Base-by-base conservation (phyloP, 2,113 vertebrate genomes). In the Oenanthe melanoleuca region DNA sequence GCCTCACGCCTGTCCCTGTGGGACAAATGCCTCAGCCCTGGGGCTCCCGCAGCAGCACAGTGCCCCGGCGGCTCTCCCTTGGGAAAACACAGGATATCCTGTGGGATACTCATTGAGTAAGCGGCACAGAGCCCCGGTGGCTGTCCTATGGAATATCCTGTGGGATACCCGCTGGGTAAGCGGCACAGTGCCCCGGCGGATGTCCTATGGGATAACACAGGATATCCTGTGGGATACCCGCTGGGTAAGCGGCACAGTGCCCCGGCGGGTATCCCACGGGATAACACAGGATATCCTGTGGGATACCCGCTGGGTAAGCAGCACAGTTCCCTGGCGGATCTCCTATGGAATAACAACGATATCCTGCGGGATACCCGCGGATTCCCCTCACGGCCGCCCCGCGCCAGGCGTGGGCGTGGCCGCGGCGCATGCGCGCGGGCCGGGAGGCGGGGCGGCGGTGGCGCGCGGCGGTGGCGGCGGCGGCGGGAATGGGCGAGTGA, bases 61-160 rank as follows among this genome's bases (percentile, higher is more conserved):
- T 2, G 6, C 12, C 19, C 33, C 8, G 3, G 6, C 5, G 1
- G 5, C 28, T 24, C 9, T 47, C 40, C 40, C 22, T 1, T 0
- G 37, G 38, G 44, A 59, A 14, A 25, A 33, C 8, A 9, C 28
- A 6, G 6, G 14, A 1, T 1, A 18, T 4, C 5, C 49, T 0
- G 0, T 0, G 22, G 40, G 28, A 23, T 2, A 28, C 1, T 28
- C 23, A 40, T 23, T 44, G 24, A 40, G 5, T 3, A 2, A 57
- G 5, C 2, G 11, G 14, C 42, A 37, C 18, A 23, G 21, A 2
- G 26, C 8, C 25, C 42, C 12, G 2, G 6, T 3, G 4, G 3
- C 21, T 14, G 12, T 31, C 50, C 26, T 16, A 0, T 0, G 20
- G 42, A 38, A 44, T 2, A 44, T 3, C 3, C 56, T 0, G 1